Percentiles rank a stretch among this genome's conserved stretches.
phyloP scores from a whole-genome alignment of 2,797 vertebrate genomes.

The Picus viridis region DNA sequence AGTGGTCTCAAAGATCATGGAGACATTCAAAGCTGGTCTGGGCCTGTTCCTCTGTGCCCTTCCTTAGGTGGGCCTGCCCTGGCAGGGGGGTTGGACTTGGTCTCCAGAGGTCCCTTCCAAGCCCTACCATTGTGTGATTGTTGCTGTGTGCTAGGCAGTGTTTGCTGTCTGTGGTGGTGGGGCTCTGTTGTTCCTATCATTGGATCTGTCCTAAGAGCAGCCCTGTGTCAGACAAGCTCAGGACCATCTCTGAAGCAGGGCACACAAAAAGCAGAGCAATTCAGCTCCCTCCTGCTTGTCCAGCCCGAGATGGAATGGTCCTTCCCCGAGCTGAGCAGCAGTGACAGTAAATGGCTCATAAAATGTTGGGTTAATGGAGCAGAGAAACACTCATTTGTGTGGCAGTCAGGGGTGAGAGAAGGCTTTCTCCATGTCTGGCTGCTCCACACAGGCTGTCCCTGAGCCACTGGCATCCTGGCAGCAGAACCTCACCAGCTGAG shows the following conservation, averaged over 20 bases:
- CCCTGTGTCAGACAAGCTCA: background rate
- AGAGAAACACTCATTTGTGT: constrained; percentile 45
- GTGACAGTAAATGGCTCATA: constrained; percentile 41
- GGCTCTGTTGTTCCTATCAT: background rate
- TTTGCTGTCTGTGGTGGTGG: background rate
- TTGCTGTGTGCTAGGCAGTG: background rate
- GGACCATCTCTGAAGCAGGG: background rate
- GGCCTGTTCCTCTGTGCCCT: no score
- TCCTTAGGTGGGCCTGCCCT: no score
- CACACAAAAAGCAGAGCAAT: background rate
- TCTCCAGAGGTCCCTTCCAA: no score
- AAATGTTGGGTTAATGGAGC: constrained; percentile 52
- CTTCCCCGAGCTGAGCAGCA: constrained; percentile 13
- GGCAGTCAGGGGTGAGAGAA: constrained; percentile 29
- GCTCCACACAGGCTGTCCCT: background rate
- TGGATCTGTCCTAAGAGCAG: background rate
- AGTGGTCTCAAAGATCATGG: no score
- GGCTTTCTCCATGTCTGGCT: background rate
- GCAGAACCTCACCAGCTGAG: background rate
- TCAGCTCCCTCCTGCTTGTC: background rate
- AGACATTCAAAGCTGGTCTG: no score
- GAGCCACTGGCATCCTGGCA: background rate
- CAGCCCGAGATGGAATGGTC: background rate
- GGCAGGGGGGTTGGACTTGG: no score
- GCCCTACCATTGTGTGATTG: no score